Conservation (phyloP, 1,140 invertebrate species). For the Drosophila subpulchrella region DNA sequence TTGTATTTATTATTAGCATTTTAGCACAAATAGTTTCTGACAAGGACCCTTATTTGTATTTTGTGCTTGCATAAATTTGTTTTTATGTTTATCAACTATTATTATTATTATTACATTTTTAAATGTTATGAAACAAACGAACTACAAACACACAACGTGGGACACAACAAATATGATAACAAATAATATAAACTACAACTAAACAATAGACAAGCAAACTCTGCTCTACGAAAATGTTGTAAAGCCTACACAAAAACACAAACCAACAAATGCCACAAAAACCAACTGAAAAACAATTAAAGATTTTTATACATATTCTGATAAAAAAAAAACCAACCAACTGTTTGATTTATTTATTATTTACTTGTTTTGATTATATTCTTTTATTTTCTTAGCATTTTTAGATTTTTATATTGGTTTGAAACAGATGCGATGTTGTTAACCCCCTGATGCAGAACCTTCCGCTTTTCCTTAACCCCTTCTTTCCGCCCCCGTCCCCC, state of each 20-base stretch:
- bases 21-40: constrained; percentile 59
- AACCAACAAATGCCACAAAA: constrained; percentile 64
- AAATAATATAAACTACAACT: constrained; percentile 23
- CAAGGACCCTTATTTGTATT: constrained; percentile 60
- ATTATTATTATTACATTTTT: constrained; percentile 74
- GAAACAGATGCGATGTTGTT: constrained; percentile 34
- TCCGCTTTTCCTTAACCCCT: constrained; percentile 11
- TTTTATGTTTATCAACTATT: constrained; percentile 74
- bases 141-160: constrained; percentile 42
- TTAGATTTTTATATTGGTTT: constrained; percentile 19
- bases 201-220: constrained; percentile 40
- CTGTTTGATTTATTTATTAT: constrained; percentile 44
- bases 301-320: constrained; percentile 71
- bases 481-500: neutral
- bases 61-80: constrained; percentile 72
- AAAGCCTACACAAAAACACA: constrained; percentile 45
- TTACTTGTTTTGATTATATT: constrained; percentile 18
- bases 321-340: constrained; percentile 41
- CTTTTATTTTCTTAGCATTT: constrained; percentile 37
- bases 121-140: constrained; percentile 66
- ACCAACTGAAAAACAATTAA: constrained; percentile 71
- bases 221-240: constrained; percentile 60
- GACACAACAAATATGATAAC: constrained; percentile 35
- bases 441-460: constrained; percentile 18
- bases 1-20: constrained; percentile 79